phyloP scores from a whole-genome alignment of 2,113 vertebrate genomes.

The Callipepla californica region DNA sequence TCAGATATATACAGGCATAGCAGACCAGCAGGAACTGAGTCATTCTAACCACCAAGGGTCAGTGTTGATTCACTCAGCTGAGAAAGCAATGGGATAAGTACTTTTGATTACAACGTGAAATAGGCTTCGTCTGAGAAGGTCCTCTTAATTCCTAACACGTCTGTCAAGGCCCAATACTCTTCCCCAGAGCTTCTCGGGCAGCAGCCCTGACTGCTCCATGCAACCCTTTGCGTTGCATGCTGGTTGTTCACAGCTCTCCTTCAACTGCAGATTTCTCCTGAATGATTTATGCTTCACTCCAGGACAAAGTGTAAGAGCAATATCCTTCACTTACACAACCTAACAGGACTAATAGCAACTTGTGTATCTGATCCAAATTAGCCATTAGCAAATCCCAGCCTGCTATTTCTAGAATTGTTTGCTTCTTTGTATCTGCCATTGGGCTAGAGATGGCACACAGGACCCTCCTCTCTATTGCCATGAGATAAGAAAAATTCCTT shows the following conservation, averaged over 20 bases:
- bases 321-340: background rate
- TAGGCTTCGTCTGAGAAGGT: background rate
- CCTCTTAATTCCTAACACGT: background rate
- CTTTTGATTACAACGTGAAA: background rate
- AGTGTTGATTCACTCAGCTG: conserved; percentile 60
- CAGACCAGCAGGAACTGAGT: conserved; percentile 19
- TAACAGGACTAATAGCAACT: background rate
- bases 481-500: background rate
- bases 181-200: background rate
- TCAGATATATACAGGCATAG: background rate
- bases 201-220: background rate
- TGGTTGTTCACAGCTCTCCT: background rate
- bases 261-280: background rate
- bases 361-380: background rate
- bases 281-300: background rate
- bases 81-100: background rate
- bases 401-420: background rate
- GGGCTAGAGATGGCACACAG: background rate
- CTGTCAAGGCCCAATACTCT: background rate
- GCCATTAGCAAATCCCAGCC: background rate
- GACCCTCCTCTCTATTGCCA: background rate
- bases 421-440: background rate
- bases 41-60: conserved; percentile 66
- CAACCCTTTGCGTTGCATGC: background rate
- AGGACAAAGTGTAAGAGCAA: background rate